Percentiles rank a stretch among this genome's conserved stretches.
phyloP scores from a whole-genome alignment of 1,140 invertebrate genomes.

The Diuraphis noxia region DNA sequence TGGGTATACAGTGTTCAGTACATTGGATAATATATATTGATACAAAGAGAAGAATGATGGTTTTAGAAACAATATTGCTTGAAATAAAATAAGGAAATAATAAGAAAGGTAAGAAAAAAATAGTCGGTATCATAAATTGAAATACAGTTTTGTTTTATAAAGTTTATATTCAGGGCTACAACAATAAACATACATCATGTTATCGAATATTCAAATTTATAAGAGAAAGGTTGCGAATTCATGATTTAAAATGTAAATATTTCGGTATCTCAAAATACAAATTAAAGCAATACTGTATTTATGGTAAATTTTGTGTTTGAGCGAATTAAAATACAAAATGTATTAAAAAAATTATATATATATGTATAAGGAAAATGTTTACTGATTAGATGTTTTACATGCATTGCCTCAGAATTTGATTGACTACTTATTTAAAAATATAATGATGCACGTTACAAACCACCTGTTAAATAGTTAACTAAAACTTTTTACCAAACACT shows the following conservation, averaged over 20 bases:
- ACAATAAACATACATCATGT: not conserved
- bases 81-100: not conserved
- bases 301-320: too few relatives aligned
- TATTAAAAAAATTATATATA: too few relatives aligned
- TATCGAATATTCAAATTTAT: not conserved
- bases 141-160: not conserved
- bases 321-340: too few relatives aligned
- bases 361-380: too few relatives aligned
- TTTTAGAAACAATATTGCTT: not conserved
- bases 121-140: not conserved
- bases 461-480: not conserved
- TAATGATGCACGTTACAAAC: not conserved
- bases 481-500: not conserved
- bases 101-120: not conserved
- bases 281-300: not conserved
- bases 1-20: not conserved
- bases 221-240: not conserved
- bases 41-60: not conserved
- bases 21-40: not conserved
- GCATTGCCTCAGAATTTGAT: not conserved
- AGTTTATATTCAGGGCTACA: not conserved
- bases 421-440: not conserved
- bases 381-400: not conserved
- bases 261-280: not conserved
- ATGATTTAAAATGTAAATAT: too few relatives aligned